These are phyloP conservation scores for Apantesis nais DNA, from an alignment of 2,888 invertebrate species.

Conservation along the genomic window DNA sequence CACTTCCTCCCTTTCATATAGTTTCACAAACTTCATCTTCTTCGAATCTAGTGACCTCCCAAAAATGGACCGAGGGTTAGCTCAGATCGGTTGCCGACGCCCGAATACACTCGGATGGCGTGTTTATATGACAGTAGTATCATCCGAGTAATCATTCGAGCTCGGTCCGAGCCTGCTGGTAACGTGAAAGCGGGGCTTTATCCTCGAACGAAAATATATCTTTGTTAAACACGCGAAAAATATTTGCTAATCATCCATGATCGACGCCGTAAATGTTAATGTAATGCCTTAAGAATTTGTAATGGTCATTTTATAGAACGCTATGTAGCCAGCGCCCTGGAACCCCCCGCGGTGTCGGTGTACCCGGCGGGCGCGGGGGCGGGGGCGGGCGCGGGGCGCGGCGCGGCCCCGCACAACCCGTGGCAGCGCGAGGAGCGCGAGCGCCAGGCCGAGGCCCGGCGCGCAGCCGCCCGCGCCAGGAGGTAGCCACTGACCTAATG, in stretches of 20 bases:
- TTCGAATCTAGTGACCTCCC: too few species aligned
- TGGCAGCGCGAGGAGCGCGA: slow-evolving; percentile 98
- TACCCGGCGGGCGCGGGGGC: slow-evolving; percentile 87
- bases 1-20: too few species aligned
- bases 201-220: background rate
- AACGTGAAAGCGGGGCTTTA: too few species aligned
- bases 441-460: slow-evolving; percentile 83
- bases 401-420: slow-evolving; percentile 87
- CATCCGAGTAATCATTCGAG: too few species aligned
- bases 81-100: too few species aligned
- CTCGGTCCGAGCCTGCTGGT: too few species aligned
- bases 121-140: too few species aligned
- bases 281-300: background rate
- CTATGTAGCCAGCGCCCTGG: slow-evolving; percentile 90
- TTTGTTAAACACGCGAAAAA: background rate
- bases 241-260: background rate
- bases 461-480: slow-evolving; percentile 60
- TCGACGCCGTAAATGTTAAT: too few species aligned
- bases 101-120: too few species aligned
- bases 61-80: too few species aligned
- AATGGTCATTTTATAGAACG: slow-evolving; percentile 55
- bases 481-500: slow-evolving; percentile 48
- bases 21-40: too few species aligned
- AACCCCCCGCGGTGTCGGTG: slow-evolving; percentile 90
- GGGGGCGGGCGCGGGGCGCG: slow-evolving; percentile 69